Conservation (phyloP, 2,797 vertebrate genomes). For the Erithacus rubecula region DNA sequence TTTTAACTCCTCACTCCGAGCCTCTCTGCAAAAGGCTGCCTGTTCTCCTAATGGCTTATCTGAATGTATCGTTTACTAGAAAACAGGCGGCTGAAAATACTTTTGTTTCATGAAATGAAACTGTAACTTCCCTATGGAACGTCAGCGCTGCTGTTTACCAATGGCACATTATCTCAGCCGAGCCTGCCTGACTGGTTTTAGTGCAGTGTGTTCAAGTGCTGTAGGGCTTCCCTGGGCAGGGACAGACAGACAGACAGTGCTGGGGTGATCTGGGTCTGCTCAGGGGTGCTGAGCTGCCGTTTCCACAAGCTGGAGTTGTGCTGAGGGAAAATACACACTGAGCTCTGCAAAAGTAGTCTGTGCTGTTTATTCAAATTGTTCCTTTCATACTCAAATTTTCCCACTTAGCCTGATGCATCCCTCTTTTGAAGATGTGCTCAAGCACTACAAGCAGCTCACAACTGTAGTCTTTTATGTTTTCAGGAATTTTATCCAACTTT, state of each 20-base stretch:
- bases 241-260: not conserved
- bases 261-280: not conserved
- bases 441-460: not conserved
- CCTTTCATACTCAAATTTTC: not conserved
- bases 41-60: not conserved
- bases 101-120: not conserved
- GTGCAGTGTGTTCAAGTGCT: not conserved
- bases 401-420: not conserved
- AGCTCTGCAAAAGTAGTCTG: not conserved
- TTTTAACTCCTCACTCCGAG: not conserved
- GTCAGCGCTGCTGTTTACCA: not conserved
- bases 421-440: not conserved
- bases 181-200: conserved; percentile 13
- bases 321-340: fast-evolving
- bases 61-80: not conserved
- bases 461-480: not conserved
- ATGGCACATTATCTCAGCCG: fast-evolving
- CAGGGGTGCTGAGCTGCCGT: not conserved
- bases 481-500: not conserved
- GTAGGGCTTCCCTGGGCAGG: fast-evolving
- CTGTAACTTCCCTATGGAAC: not conserved
- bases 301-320: not conserved
- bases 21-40: not conserved
- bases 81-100: not conserved
- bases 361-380: not conserved